Base-by-base conservation (phyloP, 2,888 invertebrate species). In the Ophion ellenae region DNA sequence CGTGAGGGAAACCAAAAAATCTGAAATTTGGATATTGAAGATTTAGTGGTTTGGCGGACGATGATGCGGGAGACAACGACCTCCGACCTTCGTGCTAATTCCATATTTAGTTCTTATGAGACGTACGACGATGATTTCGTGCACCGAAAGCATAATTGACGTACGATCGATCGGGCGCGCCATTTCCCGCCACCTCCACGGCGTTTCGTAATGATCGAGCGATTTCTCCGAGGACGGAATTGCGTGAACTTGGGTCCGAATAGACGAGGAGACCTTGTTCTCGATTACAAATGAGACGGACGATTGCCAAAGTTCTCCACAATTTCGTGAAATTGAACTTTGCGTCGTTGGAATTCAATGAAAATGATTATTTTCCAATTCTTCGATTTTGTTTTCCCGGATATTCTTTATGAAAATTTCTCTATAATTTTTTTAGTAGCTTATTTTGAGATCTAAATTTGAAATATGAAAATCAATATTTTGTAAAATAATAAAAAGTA, bases 191-290 rank as follows among this genome's bases (percentile, higher is more conserved):
- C 64, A n/a, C 32, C 36, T 59, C 57, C 17, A 61, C 53, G 9
- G 7, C 32, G 64, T 81, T 78, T 83, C 77, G 81, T 69, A 86
- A 86, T 83, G 28, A 73, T 69, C 57, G n/a, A 57, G 66, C 28
- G 69, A 69, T 77, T 71, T 40, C 57, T 76, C 59, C 81, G 81
- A 69, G 80, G 73, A 40, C 36, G 17, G 36, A 59, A 75, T 78
- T 77, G 24, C 45, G 78, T 61, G 40, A 67, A 67, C 67, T 70
- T 70, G 78, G 11, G 32, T 36, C 6, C 32, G 61, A 45, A 66
- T 59, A 17, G 66, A 28, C 61, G 66, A 45, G 32, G 32, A 28
- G 53, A 63, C 85, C 85, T 86, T 74, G 85, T 77, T 64, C 85
- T 63, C 73, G 32, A 77, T 86, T 70, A 45, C 47, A 53, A 32